Percentiles rank a stretch among this genome's conserved stretches.
Conservation (phyloP, 2,113 vertebrate genomes). For the Pedionomus torquatus region DNA sequence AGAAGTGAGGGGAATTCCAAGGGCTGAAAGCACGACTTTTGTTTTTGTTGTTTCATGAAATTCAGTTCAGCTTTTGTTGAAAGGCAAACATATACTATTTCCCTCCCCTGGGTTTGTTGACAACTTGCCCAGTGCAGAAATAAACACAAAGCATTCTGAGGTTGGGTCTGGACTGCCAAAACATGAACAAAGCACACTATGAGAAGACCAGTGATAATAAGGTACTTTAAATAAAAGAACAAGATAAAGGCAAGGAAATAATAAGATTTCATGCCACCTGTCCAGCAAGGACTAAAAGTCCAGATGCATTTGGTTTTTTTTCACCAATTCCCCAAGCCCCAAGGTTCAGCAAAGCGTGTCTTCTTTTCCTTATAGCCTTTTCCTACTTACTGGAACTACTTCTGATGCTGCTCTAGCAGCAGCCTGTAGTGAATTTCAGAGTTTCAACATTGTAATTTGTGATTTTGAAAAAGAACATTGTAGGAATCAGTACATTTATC, state of each 20-base stretch:
- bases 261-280: neutral
- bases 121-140: neutral
- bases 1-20: slow-evolving; percentile 46
- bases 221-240: neutral
- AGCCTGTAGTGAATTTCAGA: neutral
- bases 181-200: neutral
- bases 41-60: neutral
- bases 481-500: neutral
- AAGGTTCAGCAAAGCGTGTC: neutral
- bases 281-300: neutral
- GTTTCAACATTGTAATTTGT: neutral
- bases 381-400: neutral
- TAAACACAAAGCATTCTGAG: neutral
- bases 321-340: neutral
- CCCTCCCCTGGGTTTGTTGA: slow-evolving; percentile 11
- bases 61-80: neutral
- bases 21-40: neutral
- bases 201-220: neutral
- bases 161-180: neutral
- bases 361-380: neutral
- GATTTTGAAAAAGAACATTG: neutral
- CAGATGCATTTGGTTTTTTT: neutral
- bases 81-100: neutral
- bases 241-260: neutral
- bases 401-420: neutral